phyloP scores from a whole-genome alignment of 2,888 invertebrate species.

The Galerucella pusilla region DNA sequence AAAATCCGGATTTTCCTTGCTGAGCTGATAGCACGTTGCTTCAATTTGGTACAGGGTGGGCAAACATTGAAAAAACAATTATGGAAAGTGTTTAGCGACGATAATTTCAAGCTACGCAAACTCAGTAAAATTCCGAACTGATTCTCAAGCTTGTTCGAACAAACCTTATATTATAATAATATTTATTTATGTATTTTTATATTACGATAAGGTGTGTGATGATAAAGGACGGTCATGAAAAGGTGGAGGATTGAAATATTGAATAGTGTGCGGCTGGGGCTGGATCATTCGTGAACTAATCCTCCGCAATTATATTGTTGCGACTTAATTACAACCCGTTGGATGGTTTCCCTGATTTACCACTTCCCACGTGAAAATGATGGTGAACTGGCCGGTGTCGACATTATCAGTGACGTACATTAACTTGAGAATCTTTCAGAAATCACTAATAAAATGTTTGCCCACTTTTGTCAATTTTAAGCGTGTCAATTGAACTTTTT shows the following conservation, averaged over 20 bases:
- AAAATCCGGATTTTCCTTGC: no score
- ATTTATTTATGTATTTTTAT: not conserved
- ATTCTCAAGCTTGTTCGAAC: no score
- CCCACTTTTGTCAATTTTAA: no score
- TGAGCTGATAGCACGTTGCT: no score
- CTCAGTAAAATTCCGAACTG: no score
- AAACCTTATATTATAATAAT: no score
- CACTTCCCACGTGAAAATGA: slow-evolving; percentile 36
- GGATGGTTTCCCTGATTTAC: slow-evolving; percentile 37
- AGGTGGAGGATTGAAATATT: slow-evolving; percentile 17
- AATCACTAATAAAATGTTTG: not conserved
- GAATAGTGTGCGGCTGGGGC: slow-evolving; percentile 5
- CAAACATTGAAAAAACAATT: no score
- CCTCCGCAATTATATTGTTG: slow-evolving; percentile 27
- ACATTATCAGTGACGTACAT: slow-evolving; percentile 10
- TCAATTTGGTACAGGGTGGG: no score
- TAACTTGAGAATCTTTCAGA: not conserved
- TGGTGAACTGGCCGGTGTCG: slow-evolving; percentile 3
- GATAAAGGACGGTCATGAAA: slow-evolving; percentile 12
- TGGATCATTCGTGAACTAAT: slow-evolving; percentile 26
- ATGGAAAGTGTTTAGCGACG: no score
- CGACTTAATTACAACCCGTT: slow-evolving; percentile 31
- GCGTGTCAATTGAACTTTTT: no score
- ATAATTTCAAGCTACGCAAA: no score
- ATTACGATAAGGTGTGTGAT: not conserved